Evolutionary conservation across 1,140 invertebrate species (phyloP).

Genomic region (Lepeophtheirus salmonis): DNA sequence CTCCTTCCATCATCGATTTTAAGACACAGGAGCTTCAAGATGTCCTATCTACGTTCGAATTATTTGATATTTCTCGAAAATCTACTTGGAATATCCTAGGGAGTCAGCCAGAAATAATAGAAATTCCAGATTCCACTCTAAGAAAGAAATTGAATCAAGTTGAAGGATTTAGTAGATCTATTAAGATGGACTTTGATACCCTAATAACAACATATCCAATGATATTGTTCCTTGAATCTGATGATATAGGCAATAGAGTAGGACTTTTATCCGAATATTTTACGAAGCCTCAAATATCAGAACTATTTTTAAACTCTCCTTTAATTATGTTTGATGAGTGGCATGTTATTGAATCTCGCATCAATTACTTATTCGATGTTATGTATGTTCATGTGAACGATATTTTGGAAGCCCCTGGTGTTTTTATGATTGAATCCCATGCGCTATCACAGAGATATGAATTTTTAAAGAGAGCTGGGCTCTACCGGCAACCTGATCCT

Average conservation of each 20-base stretch:
- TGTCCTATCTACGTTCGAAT: not conserved
- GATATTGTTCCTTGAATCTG: not conserved
- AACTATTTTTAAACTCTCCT: not conserved
- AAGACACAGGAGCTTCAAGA: not conserved
- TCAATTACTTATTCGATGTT: not conserved
- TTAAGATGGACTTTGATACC: not conserved
- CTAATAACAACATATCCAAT: not conserved
- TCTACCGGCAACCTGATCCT: not conserved
- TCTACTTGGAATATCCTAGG: not conserved
- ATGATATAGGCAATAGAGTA: not conserved
- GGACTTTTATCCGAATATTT: not conserved
- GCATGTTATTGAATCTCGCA: not conserved
- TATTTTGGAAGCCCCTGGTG: not conserved
- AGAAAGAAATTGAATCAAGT: not conserved
- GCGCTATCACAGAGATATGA: not conserved
- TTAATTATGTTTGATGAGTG: not conserved
- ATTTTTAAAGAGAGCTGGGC: not conserved
- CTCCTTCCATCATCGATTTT: not conserved
- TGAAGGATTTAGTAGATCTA: not conserved
- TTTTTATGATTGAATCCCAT: not conserved
- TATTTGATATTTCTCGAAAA: not conserved
- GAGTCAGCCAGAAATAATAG: not conserved
- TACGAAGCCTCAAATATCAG: not conserved
- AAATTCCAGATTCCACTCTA: not conserved
- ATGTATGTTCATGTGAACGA: not conserved